These are phyloP conservation scores for Ptychoptera contaminata DNA, from an alignment of 2,888 invertebrate genomes.

Conservation along the genomic window DNA sequence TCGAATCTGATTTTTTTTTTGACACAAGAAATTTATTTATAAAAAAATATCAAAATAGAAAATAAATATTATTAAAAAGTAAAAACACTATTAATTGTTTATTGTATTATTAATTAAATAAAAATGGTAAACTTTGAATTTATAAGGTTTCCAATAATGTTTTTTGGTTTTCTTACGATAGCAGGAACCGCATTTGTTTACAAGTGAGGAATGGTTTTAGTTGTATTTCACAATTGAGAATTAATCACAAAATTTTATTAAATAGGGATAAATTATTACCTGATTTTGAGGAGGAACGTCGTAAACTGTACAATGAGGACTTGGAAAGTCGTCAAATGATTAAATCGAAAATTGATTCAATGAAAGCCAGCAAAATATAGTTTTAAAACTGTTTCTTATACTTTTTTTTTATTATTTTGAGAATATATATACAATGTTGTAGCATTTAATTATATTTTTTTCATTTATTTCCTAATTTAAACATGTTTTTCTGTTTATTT, in stretches of 20 bases:
- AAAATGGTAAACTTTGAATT: slow-evolving; percentile 8
- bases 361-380: slow-evolving; percentile 2
- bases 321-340: slow-evolving; percentile 3
- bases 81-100: not conserved
- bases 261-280: slow-evolving; percentile 6
- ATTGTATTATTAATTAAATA: not conserved
- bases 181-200: slow-evolving; percentile 5
- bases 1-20: no score
- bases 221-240: not conserved
- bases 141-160: slow-evolving; percentile 8
- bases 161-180: slow-evolving; percentile 5
- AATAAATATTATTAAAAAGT: no score
- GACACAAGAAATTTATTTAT: no score
- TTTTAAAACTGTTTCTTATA: no score
- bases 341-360: slow-evolving; percentile 5
- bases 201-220: not conserved
- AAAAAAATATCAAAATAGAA: no score
- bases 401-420: no score
- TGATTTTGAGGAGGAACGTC: slow-evolving; percentile 7
- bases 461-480: no score
- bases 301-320: slow-evolving; percentile 5
- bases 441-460: no score
- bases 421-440: no score
- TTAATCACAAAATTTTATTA: not conserved
- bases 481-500: slow-evolving; percentile 9